Evolutionary conservation across 2,888 invertebrate genomes (phyloP).

Genomic region (Mesopsocus fuscifrons): DNA sequence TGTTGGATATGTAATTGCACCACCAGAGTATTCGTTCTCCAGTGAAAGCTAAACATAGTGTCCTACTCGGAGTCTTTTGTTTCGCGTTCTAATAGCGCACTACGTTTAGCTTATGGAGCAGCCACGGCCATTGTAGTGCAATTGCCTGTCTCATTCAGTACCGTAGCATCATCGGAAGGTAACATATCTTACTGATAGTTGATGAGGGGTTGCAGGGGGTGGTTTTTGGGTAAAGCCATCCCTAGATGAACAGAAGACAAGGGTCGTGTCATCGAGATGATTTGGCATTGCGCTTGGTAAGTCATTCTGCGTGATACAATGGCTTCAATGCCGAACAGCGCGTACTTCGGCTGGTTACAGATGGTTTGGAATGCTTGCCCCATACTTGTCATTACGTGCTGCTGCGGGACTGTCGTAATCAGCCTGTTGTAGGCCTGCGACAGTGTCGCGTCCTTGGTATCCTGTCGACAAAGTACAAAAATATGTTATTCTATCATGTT

Average conservation of each 20-base stretch:
- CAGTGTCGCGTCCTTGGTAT: background rate
- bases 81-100: too few relatives aligned
- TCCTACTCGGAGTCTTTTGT: too few relatives aligned
- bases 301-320: background rate
- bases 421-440: background rate
- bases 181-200: conserved; percentile 10
- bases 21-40: too few relatives aligned
- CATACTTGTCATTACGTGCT: background rate
- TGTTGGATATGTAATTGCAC: too few relatives aligned
- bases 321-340: conserved; percentile 3
- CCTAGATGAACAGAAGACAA: background rate
- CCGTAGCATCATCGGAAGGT: too few relatives aligned
- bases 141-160: too few relatives aligned
- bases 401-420: background rate
- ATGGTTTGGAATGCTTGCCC: background rate
- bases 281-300: background rate
- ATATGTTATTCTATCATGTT: background rate
- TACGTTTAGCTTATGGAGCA: too few relatives aligned
- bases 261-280: background rate
- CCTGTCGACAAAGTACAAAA: background rate
- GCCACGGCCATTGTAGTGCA: too few relatives aligned
- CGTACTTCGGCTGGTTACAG: background rate
- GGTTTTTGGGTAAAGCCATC: background rate
- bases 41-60: too few relatives aligned
- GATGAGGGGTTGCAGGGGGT: background rate